These are phyloP conservation scores for Oreochromis spilurus DNA, from an alignment of 2,113 vertebrate species.

Conservation along the genomic window DNA sequence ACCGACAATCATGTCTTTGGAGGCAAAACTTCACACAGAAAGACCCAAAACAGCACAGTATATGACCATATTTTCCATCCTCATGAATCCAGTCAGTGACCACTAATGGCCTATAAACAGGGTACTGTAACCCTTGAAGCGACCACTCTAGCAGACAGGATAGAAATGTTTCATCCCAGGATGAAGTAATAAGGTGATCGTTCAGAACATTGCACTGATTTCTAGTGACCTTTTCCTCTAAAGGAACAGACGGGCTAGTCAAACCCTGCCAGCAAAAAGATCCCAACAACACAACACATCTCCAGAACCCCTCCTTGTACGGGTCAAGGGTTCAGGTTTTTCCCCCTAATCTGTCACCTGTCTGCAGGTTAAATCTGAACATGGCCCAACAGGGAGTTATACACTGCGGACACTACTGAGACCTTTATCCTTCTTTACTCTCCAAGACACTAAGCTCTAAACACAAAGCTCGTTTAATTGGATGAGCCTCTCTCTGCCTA, in stretches of 20 bases:
- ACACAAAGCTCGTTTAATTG: slow-evolving; percentile 57
- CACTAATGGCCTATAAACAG: not conserved
- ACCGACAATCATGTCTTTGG: not conserved
- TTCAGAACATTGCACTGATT: not conserved
- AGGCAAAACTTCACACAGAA: not conserved
- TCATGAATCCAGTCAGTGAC: not conserved
- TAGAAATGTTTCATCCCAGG: not conserved
- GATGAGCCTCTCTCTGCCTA: slow-evolving; percentile 39
- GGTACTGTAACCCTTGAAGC: not conserved
- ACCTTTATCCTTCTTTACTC: slow-evolving; percentile 38
- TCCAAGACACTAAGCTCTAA: slow-evolving; percentile 31
- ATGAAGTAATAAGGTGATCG: not conserved
- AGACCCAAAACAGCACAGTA: not conserved
- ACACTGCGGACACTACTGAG: not conserved
- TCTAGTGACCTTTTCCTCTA: not conserved
- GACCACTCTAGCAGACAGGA: not conserved
- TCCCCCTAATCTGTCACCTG: not conserved
- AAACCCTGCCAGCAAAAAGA: not conserved
- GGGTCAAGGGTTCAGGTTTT: not conserved
- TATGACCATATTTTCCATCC: not conserved
- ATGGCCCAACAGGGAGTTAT: not conserved
- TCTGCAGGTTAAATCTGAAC: not conserved
- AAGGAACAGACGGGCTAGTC: not conserved
- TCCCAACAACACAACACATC: not conserved
- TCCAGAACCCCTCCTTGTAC: not conserved